Evolutionary conservation across 2,113 vertebrate species (phyloP).

Genomic region (Todiramphus chloris): DNA sequence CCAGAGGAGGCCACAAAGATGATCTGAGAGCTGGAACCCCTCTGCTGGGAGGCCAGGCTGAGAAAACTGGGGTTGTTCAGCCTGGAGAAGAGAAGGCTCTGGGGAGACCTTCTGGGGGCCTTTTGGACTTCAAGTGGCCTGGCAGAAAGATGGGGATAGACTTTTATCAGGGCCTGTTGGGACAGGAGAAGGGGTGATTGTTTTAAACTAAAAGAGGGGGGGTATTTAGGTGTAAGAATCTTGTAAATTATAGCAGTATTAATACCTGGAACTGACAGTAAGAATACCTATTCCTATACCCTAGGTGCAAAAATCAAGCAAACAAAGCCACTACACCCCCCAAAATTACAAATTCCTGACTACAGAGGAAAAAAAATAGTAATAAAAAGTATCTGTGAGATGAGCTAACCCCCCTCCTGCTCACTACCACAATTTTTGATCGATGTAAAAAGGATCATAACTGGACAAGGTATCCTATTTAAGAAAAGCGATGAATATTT

Average conservation of each 20-base stretch:
- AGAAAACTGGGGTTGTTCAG: too few species aligned
- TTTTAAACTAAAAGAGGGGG: too few species aligned
- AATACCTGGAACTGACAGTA: background rate
- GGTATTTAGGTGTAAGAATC: background rate
- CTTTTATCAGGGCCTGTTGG: too few species aligned
- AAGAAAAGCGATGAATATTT: background rate
- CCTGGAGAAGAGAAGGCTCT: too few species aligned
- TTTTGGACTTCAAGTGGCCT: too few species aligned
- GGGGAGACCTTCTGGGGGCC: too few species aligned
- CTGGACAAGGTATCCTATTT: background rate
- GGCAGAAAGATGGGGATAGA: too few species aligned
- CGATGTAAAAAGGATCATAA: background rate
- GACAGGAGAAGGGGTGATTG: too few species aligned
- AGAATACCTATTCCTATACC: too few species aligned
- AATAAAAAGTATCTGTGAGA: background rate
- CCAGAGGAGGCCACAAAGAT: too few species aligned
- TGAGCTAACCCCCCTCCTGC: background rate
- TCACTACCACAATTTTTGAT: background rate
- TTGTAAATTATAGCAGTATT: background rate
- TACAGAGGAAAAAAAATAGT: background rate
- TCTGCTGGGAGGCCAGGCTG: too few species aligned
- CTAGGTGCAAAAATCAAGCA: background rate
- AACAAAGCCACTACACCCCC: rapidly evolving
- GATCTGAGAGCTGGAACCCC: too few species aligned
- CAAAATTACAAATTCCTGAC: background rate